These are phyloP conservation scores for Heterodera carotae DNA, from an alignment of 1,140 invertebrate genomes.

Conservation along the genomic window DNA sequence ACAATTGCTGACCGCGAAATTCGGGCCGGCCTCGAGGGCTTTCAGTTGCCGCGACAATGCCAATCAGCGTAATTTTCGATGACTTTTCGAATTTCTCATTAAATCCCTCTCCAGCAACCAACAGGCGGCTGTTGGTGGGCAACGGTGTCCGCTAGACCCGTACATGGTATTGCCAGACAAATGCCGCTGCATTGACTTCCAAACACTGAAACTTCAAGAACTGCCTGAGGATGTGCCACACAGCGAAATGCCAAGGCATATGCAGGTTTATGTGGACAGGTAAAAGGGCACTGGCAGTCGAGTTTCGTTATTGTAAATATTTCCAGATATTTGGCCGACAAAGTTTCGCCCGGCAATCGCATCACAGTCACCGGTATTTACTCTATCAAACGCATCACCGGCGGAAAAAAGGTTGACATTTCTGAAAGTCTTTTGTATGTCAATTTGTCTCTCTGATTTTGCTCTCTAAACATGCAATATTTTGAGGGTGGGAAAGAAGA, in stretches of 20 bases:
- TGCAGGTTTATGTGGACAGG: constrained; percentile 90
- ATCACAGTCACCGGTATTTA: constrained; percentile 91
- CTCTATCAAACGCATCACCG: constrained; percentile 84
- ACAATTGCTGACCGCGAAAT: constrained; percentile 85
- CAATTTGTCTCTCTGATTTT: not conserved
- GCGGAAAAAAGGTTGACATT: constrained; percentile 56
- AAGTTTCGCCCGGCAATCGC: constrained; percentile 91
- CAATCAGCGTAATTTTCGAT: constrained; percentile 71
- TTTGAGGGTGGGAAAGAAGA: constrained; percentile 68
- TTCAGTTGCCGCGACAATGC: constrained; percentile 87
- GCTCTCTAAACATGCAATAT: not conserved
- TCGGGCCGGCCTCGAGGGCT: constrained; percentile 93
- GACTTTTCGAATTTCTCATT: not conserved
- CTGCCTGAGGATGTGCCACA: constrained; percentile 92
- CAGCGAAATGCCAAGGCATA: constrained; percentile 95
- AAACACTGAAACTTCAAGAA: constrained; percentile 87
- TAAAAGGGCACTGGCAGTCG: constrained; percentile 53
- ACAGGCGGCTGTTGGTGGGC: constrained; percentile 75
- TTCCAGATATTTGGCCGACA: constrained; percentile 78
- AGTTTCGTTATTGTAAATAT: not conserved
- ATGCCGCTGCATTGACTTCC: constrained; percentile 92
- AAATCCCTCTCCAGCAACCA: constrained; percentile 71
- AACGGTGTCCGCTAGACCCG: constrained; percentile 92
- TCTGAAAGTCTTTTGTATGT: no score
- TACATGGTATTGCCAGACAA: constrained; percentile 97